A percentile compares a stretch with the other conserved stretches of the same genome.
phyloP scores from a whole-genome alignment of 2,888 invertebrate species.

The Coelinius sp. region DNA sequence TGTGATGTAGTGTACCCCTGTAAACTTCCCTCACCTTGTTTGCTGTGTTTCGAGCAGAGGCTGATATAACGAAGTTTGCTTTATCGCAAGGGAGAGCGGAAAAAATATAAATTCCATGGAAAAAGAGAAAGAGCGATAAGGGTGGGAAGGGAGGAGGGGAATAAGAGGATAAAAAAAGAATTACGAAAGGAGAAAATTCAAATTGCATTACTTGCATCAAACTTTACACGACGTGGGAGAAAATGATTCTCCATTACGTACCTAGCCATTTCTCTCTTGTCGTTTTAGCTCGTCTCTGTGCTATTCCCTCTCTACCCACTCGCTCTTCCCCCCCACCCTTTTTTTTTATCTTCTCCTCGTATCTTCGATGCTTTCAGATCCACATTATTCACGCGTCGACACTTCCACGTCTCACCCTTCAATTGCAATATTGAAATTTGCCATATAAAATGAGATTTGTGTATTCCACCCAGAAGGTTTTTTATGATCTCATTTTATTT shows the following conservation, averaged over 20 bases:
- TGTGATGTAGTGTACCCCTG: conserved; percentile 37
- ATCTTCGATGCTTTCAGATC: conserved; percentile 17
- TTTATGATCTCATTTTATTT: neutral
- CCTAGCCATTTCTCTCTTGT: conserved; percentile 17
- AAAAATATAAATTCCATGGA: conserved; percentile 16
- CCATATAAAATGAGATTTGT: conserved; percentile 21
- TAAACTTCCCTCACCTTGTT: conserved; percentile 46
- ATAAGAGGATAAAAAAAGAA: conserved; percentile 16
- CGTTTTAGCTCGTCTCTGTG: conserved; percentile 13
- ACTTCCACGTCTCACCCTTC: conserved; percentile 15
- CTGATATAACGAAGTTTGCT: conserved; percentile 49
- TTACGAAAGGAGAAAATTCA: conserved; percentile 19
- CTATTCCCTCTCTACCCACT: conserved; percentile 2
- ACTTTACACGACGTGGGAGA: conserved; percentile 32
- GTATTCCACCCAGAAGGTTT: neutral
- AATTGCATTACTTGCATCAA: conserved; percentile 39
- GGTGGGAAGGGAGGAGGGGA: conserved; percentile 25
- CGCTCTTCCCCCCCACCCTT: neutral
- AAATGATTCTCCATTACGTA: conserved; percentile 29
- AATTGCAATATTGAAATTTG: conserved; percentile 26
- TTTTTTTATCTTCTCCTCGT: conserved; percentile 12
- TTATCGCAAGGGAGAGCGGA: conserved; percentile 45
- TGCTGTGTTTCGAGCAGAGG: conserved; percentile 43
- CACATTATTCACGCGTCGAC: conserved; percentile 25
- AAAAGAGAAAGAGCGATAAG: conserved; percentile 26